A percentile compares a stretch with the other conserved stretches of the same genome.
Conservation (phyloP, 2,888 invertebrate genomes). For the Stenichneumon culpator region DNA sequence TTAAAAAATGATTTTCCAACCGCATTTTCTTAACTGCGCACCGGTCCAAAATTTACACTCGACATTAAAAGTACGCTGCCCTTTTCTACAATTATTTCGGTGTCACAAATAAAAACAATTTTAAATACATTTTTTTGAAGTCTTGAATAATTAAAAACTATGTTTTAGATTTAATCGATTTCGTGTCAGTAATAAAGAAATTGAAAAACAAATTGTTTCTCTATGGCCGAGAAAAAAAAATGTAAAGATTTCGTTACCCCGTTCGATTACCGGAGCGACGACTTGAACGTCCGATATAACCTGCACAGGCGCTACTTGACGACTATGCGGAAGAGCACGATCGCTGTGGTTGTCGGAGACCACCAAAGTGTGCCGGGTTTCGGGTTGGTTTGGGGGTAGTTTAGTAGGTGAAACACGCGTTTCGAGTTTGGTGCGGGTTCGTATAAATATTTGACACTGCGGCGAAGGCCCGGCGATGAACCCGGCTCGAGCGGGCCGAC, state of each 20-base stretch:
- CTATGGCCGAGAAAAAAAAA: neutral
- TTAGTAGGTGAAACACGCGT: neutral
- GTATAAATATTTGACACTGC: conserved; percentile 76
- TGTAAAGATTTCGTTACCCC: neutral
- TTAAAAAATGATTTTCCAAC: neutral
- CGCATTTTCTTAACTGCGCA: neutral
- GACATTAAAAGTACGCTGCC: neutral
- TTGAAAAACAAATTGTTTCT: neutral
- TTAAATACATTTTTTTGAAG: neutral
- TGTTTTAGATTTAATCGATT: neutral
- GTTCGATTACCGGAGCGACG: neutral
- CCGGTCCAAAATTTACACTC: neutral
- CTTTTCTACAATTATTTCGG: neutral
- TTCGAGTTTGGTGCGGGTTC: conserved; percentile 64
- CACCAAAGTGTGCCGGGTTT: neutral
- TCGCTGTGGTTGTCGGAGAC: neutral
- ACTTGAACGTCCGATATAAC: neutral
- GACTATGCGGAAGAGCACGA: conserved; percentile 14
- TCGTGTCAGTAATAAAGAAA: neutral
- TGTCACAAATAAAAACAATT: too few relatives aligned
- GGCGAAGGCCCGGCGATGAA: conserved; percentile 55
- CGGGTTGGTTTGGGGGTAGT: neutral
- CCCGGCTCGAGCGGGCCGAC: conserved; percentile 65
- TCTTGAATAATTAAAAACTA: neutral
- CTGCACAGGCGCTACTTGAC: neutral